Percentiles rank a stretch among this genome's conserved stretches.
Conservation (phyloP, 2,797 vertebrate species). For the Pipistrellus nathusii region DNA sequence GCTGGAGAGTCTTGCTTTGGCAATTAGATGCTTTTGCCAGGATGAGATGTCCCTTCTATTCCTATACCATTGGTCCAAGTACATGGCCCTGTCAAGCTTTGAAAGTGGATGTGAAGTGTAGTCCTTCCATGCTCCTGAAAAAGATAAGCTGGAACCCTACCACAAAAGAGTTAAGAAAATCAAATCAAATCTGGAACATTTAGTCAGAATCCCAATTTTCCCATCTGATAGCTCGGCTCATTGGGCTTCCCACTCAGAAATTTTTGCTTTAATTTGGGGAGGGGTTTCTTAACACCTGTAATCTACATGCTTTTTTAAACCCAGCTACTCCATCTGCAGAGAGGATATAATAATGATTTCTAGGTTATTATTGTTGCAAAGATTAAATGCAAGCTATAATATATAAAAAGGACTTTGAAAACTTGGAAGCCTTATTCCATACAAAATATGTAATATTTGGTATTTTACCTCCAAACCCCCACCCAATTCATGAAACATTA, state of each 20-base stretch:
- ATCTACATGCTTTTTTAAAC: not conserved
- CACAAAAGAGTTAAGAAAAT: not conserved
- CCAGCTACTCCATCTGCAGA: not conserved
- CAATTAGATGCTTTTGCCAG: not conserved
- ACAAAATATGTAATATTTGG: constrained; percentile 1
- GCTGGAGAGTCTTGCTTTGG: not conserved
- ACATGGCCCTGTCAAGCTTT: not conserved
- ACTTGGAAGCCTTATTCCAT: not conserved
- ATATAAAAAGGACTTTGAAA: not conserved
- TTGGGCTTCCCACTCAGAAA: not conserved
- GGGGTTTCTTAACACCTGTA: not conserved
- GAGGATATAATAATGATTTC: not conserved
- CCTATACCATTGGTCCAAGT: not conserved
- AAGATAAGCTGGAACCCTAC: not conserved
- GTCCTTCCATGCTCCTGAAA: not conserved
- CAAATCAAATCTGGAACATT: not conserved
- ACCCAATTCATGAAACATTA: not conserved
- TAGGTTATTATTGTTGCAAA: not conserved
- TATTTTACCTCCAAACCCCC: not conserved
- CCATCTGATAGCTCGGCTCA: not conserved
- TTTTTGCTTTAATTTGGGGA: not conserved
- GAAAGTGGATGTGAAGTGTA: not conserved
- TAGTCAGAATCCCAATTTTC: not conserved
- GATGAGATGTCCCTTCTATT: not conserved
- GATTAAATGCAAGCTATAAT: not conserved